These are phyloP conservation scores for Drosophila paracracens DNA, from an alignment of 2,888 invertebrate species.

Conservation along the genomic window DNA sequence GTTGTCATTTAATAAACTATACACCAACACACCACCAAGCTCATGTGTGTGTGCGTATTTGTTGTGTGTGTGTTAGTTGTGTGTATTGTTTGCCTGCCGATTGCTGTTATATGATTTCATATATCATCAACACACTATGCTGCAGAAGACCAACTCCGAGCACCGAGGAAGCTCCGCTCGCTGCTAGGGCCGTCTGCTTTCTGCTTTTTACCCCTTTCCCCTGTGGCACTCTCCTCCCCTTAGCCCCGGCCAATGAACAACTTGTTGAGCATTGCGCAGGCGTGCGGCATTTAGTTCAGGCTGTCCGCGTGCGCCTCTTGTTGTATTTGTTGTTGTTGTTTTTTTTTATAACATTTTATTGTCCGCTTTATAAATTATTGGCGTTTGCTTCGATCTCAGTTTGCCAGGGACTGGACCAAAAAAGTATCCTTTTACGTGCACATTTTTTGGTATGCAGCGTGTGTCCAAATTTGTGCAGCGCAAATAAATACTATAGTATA, in stretches of 20 bases:
- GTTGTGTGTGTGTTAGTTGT: conserved; percentile 37
- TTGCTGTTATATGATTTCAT: conserved; percentile 80
- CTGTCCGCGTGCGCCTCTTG: conserved; percentile 68
- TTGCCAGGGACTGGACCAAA: conserved; percentile 46
- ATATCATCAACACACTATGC: conserved; percentile 71
- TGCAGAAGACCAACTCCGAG: conserved; percentile 33
- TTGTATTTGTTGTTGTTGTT: conserved; percentile 25
- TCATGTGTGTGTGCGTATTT: background rate
- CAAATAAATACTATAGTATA: conserved; percentile 64
- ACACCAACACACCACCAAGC: conserved; percentile 47
- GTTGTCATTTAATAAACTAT: conserved; percentile 79
- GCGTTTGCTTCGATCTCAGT: conserved; percentile 61
- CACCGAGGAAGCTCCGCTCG: conserved; percentile 9
- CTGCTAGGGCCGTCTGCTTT: conserved; percentile 12
- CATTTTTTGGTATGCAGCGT: conserved; percentile 73
- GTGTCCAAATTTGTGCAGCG: conserved; percentile 78
- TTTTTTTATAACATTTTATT: conserved; percentile 79
- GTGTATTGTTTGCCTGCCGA: conserved; percentile 60
- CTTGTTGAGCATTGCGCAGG: conserved; percentile 78
- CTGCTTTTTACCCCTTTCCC: background rate
- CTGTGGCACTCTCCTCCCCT: background rate
- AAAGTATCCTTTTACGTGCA: conserved; percentile 79
- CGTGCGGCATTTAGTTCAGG: conserved; percentile 81
- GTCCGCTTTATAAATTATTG: conserved; percentile 81
- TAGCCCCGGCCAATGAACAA: conserved; percentile 9